A percentile compares a stretch with the other conserved stretches of the same genome.
phyloP scores from a whole-genome alignment of 2,888 invertebrate genomes.

The Lordiphosa andalusiaca region DNA sequence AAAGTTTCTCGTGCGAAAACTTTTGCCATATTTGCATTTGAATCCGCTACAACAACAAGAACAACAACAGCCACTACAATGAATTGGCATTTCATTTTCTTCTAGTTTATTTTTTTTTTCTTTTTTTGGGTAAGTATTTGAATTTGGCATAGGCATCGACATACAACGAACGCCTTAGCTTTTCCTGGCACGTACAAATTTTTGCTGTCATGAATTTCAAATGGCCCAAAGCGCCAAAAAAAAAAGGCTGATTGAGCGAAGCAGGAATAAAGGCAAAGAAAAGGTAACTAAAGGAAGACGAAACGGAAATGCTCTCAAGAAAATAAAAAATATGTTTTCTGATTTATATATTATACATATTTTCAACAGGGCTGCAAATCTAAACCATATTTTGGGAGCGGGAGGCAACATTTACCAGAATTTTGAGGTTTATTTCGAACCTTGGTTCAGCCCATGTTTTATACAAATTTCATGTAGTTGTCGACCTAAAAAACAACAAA shows the following conservation, averaged over 20 bases:
- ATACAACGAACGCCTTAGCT: constrained; percentile 45
- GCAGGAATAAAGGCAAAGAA: constrained; percentile 26
- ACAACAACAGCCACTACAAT: constrained; percentile 27
- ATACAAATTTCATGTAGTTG: no score
- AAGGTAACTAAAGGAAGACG: constrained; percentile 2
- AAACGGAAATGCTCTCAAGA: not conserved
- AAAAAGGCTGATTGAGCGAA: constrained; percentile 61
- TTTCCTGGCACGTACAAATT: constrained; percentile 68
- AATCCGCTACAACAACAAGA: constrained; percentile 44
- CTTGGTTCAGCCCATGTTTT: no score
- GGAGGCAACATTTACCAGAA: no score
- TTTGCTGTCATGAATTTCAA: constrained; percentile 68
- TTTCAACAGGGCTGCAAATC: no score
- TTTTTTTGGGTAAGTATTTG: constrained; percentile 15
- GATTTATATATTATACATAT: no score
- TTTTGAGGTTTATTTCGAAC: no score
- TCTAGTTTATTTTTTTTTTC: no score
- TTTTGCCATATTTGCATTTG: constrained; percentile 69
- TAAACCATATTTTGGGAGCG: no score
- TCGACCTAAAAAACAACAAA: no score
- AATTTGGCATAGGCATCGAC: constrained; percentile 12
- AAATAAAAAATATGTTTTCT: no score
- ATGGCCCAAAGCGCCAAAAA: constrained; percentile 37
- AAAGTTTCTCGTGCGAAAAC: constrained; percentile 67
- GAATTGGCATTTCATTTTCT: constrained; percentile 46